These are phyloP conservation scores for Dorcus parallelipipedus DNA, from an alignment of 2,888 invertebrate species.

Conservation along the genomic window DNA sequence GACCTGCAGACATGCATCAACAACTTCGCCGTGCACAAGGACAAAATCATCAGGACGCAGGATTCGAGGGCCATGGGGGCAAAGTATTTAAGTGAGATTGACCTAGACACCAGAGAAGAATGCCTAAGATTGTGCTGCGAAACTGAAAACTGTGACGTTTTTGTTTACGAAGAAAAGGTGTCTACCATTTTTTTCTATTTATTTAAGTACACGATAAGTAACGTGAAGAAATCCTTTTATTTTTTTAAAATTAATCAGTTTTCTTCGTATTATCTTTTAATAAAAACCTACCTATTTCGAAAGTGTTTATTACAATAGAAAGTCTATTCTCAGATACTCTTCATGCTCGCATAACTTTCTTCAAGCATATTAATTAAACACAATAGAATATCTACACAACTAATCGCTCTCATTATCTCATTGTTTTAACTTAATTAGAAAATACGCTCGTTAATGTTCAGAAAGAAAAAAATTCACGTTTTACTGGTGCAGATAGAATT, in stretches of 20 bases:
- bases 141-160: constrained; percentile 83
- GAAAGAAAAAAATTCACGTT: too few relatives aligned
- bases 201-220: background rate
- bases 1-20: constrained; percentile 67
- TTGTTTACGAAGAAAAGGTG: constrained; percentile 90
- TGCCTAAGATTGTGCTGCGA: constrained; percentile 85
- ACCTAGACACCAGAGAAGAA: constrained; percentile 75
- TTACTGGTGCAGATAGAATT: too few relatives aligned
- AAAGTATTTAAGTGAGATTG: constrained; percentile 80
- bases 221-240: background rate
- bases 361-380: too few relatives aligned
- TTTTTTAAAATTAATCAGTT: background rate
- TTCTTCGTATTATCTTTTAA: background rate
- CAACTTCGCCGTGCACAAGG: constrained; percentile 80
- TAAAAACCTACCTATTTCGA: background rate
- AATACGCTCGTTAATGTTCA: too few relatives aligned
- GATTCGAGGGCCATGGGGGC: constrained; percentile 88
- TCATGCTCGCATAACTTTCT: too few relatives aligned
- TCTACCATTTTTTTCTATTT: constrained; percentile 17
- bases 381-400: too few relatives aligned
- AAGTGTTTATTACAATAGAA: background rate
- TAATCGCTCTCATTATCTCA: too few relatives aligned
- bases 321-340: background rate
- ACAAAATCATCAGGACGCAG: constrained; percentile 87
- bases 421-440: too few relatives aligned